Base-by-base conservation (phyloP, 2,888 invertebrate genomes). In the Coremacera marginata region DNA sequence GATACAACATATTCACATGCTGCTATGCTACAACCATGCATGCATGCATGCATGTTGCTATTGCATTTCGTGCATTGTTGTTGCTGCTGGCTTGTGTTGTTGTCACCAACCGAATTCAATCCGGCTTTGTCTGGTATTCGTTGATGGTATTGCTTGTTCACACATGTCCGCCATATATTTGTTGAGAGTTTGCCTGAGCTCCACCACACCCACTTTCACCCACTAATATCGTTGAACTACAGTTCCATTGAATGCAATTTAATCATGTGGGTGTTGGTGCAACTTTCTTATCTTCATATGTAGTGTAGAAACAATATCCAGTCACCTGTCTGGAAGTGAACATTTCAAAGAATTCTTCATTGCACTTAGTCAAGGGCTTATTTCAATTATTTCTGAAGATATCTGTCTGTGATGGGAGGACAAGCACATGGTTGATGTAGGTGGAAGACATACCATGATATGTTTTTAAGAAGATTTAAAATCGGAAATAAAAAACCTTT, bases 61-160 rank as follows among this genome's bases (percentile, higher is more conserved):
- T 19, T 49, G 71, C 31, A 65, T 65, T 34, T 34, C 34, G 14
- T 19, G 22, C n/a, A 8, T 16, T 19, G 65, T 60, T 68, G 62
- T 75, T 70, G 34, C 31, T 57, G 37, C 81, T 75, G 52, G 27
- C 31, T 55, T 57, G 8, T 70, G 65, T 22, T 65, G 57, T 44
- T 19, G 57, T 27, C 44, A 57, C 22, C 52, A 51, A 19, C 67
- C 75, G 25, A 8, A 22, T 25, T 25, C 57, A 60, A 44, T 19
- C 8, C 60, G 9, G 25, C 25, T 11, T 31, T 14, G 65, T 37
- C n/a, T 65, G 65, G 86, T 87, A 83, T 82, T 82, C 82, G 87
- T 81, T 87, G 86, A 87, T 87, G 86, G 87, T 86, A 87, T 87
- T 86, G 87, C 87, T 87, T 87, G 87, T 87, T 86, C 86, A 82